Percentiles rank a stretch among this genome's conserved stretches.
Evolutionary conservation across 2,888 invertebrate genomes (phyloP).

Genomic region (Trissolcus brochymenae): DNA sequence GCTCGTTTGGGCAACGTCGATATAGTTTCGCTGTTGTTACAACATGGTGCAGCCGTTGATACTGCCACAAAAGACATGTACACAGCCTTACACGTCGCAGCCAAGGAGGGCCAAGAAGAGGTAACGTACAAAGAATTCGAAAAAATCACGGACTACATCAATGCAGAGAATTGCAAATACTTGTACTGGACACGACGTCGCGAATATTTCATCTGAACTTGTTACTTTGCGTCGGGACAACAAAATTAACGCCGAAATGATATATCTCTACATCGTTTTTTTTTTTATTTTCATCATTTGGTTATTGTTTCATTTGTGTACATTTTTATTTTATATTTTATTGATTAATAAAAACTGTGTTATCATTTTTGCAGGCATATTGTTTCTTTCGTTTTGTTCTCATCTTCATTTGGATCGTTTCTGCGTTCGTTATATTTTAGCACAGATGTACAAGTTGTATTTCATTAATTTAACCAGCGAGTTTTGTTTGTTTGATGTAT

Average conservation of each 20-base stretch:
- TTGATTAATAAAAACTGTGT: conserved; percentile 57
- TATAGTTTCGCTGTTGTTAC: conserved; percentile 93
- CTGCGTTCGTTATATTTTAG: neutral
- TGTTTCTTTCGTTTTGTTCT: conserved; percentile 31
- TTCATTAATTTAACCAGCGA: neutral
- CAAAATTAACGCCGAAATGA: conserved; percentile 17
- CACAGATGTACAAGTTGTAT: neutral
- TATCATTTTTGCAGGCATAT: conserved; percentile 45
- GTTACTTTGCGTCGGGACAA: conserved; percentile 10
- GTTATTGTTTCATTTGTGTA: conserved; percentile 59
- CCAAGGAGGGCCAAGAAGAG: conserved; percentile 89
- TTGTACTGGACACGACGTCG: conserved; percentile 73
- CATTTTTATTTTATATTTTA: conserved; percentile 63
- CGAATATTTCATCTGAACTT: conserved; percentile 72
- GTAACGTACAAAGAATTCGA: conserved; percentile 74
- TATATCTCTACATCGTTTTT: conserved; percentile 21
- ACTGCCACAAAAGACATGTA: conserved; percentile 96
- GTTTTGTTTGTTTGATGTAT: neutral
- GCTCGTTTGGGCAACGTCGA: conserved; percentile 96
- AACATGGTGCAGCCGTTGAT: conserved; percentile 94
- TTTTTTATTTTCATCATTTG: conserved; percentile 38
- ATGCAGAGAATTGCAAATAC: conserved; percentile 69
- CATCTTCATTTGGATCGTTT: conserved; percentile 21
- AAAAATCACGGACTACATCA: conserved; percentile 71
- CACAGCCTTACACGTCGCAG: conserved; percentile 97